Percentiles rank a stretch among this genome's conserved stretches.
These are phyloP conservation scores for Torymus auratus DNA, from an alignment of 2,888 invertebrate genomes.

Conservation along the genomic window DNA sequence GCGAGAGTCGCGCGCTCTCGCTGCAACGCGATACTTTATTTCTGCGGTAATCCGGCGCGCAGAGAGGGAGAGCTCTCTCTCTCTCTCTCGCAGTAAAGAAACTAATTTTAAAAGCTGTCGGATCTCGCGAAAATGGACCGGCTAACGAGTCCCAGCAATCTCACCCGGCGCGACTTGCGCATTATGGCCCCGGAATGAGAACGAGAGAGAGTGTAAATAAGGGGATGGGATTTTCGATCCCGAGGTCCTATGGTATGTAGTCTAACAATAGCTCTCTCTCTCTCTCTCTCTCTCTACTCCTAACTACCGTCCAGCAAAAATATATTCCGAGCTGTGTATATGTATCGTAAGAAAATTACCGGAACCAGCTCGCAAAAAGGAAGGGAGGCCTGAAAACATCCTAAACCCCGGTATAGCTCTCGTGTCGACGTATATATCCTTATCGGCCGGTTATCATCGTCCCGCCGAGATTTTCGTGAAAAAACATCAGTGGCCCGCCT, in stretches of 20 bases:
- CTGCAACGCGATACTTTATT: constrained; percentile 68
- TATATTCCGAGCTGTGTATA: too few species aligned
- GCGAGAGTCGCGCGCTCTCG: constrained; percentile 57
- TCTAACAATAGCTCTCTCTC: too few species aligned
- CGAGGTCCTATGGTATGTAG: too few species aligned
- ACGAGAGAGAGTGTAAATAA: constrained; percentile 19
- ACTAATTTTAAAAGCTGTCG: constrained; percentile 62
- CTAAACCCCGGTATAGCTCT: too few species aligned
- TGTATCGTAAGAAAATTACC: too few species aligned
- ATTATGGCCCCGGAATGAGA: constrained; percentile 43
- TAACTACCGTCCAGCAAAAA: too few species aligned
- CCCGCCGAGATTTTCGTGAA: not conserved
- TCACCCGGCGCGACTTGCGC: constrained; percentile 21
- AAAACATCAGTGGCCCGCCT: constrained; percentile 13
- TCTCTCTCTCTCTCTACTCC: too few species aligned
- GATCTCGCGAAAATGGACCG: constrained; percentile 60
- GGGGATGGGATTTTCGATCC: not conserved
- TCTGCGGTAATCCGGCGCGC: constrained; percentile 65
- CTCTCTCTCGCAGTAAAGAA: constrained; percentile 58
- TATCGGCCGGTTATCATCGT: too few species aligned
- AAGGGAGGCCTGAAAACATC: too few species aligned
- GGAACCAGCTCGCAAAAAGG: too few species aligned
- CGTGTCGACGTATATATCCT: too few species aligned
- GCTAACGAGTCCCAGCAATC: constrained; percentile 60
- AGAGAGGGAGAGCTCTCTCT: constrained; percentile 50